Evolutionary conservation across 1,140 invertebrate species (phyloP).

Genomic region (Pogonognathellus flavescens): DNA sequence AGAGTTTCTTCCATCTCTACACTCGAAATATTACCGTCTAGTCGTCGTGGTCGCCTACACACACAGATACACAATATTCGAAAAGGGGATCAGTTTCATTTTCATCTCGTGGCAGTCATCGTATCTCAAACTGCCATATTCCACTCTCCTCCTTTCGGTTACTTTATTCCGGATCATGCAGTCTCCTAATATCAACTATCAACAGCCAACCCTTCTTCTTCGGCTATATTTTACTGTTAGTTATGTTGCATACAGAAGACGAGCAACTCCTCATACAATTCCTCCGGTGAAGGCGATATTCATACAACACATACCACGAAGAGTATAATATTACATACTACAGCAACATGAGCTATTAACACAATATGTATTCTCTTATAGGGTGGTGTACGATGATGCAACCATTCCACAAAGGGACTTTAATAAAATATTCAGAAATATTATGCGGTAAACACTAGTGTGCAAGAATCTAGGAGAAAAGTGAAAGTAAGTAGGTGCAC

Average conservation of each 20-base stretch:
- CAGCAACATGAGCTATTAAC: neutral
- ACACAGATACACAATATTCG: constrained; percentile 29
- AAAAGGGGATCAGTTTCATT: constrained; percentile 32
- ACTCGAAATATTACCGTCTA: too few species aligned
- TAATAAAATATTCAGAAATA: neutral
- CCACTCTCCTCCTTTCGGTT: constrained; percentile 13
- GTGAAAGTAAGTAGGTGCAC: neutral
- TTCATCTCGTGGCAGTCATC: constrained; percentile 24
- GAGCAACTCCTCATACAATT: neutral
- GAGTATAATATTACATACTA: neutral
- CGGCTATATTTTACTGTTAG: neutral
- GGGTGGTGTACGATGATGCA: too few species aligned
- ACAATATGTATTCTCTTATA: neutral
- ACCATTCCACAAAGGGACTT: neutral
- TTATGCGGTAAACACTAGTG: too few species aligned
- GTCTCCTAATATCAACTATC: constrained; percentile 9
- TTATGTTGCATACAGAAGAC: neutral
- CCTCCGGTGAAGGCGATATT: too few species aligned
- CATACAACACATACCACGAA: neutral
- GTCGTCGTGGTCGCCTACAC: neutral
- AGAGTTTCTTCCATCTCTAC: too few species aligned
- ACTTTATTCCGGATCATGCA: constrained; percentile 29
- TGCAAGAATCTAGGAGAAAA: neutral
- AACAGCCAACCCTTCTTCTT: constrained; percentile 22
- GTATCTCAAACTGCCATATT: constrained; percentile 24